Conservation (phyloP, 35 echinoderm and acorn worm genomes). For the Strongylocentrotus purpuratus region DNA sequence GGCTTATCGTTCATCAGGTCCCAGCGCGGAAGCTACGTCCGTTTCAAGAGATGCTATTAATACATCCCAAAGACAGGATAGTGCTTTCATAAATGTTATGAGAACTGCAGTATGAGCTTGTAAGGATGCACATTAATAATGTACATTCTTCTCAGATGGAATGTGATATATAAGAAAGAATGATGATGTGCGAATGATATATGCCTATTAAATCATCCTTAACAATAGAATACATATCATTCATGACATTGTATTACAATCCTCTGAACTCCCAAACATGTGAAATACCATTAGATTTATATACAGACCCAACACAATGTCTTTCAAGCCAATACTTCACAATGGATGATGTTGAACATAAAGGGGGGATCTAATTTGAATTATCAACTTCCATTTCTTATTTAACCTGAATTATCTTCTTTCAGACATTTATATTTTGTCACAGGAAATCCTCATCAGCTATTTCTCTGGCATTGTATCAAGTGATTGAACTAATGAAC, state of each 20-base stretch:
- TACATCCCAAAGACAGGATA: background rate
- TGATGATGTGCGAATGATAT: background rate
- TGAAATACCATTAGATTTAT: background rate
- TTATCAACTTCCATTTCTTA: background rate
- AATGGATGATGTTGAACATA: background rate
- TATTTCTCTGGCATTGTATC: background rate
- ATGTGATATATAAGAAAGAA: background rate
- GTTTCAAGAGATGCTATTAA: slow-evolving; percentile 16
- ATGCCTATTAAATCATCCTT: background rate
- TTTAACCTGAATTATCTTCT: background rate
- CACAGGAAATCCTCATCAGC: background rate
- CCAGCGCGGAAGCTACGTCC: background rate
- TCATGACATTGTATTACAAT: background rate
- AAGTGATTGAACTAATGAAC: background rate
- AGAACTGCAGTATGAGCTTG: background rate
- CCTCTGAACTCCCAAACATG: background rate
- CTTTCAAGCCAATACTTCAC: background rate
- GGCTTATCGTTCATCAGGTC: slow-evolving; percentile 18
- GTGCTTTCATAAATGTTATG: background rate
- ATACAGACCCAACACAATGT: no score
- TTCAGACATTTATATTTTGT: background rate
- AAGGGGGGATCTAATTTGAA: background rate
- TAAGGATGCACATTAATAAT: background rate
- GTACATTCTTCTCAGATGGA: background rate
- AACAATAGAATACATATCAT: background rate